Evolutionary conservation across 1,140 invertebrate species (phyloP).

Genomic region (Trichoplusia ni): DNA sequence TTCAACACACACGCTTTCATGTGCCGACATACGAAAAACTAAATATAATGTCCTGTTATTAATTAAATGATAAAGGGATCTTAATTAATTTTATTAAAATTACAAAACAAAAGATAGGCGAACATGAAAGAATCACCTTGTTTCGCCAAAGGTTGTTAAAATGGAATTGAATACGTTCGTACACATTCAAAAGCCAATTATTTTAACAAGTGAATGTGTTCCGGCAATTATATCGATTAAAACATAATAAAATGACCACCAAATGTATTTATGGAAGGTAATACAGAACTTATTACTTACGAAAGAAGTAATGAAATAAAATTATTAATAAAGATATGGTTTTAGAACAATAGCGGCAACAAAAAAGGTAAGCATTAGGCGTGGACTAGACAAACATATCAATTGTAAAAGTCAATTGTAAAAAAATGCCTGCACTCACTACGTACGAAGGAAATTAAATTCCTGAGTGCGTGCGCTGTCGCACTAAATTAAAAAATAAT

Average conservation of each 20-base stretch:
- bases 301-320: neutral
- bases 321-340: neutral
- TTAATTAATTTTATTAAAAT: conserved; percentile 24
- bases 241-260: neutral
- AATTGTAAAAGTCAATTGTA: conserved; percentile 7
- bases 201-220: neutral
- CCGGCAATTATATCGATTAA: neutral
- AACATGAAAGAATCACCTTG: neutral
- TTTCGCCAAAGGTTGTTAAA: no score
- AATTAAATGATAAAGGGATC: conserved; percentile 26
- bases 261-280: neutral
- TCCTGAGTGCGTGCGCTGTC: conserved; percentile 40
- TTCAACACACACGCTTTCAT: conserved; percentile 17
- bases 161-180: neutral
- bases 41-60: conserved; percentile 20
- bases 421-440: conserved; percentile 20
- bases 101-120: neutral
- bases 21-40: conserved; percentile 20
- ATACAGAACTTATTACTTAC: neutral
- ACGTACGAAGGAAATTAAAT: conserved; percentile 36
- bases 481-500: conserved; percentile 49
- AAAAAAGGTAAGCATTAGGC: neutral
- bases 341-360: neutral
- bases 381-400: conserved; percentile 12
- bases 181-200: neutral